These are phyloP conservation scores for Condylostylus longicornis DNA, from an alignment of 1,140 invertebrate genomes.

Conservation along the genomic window DNA sequence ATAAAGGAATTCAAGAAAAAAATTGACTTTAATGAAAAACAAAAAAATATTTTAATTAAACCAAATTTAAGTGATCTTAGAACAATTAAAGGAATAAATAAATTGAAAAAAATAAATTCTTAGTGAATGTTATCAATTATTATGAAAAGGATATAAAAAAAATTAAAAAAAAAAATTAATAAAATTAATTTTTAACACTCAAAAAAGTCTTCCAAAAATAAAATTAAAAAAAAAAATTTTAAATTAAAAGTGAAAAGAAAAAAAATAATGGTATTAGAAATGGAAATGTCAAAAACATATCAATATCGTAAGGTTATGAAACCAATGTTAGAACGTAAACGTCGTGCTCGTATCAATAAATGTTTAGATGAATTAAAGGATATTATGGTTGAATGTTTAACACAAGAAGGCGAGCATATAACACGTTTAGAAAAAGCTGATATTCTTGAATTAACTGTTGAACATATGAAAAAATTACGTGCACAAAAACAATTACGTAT, in stretches of 20 bases:
- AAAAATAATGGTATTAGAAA: slow-evolving; percentile 25
- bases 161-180: no score
- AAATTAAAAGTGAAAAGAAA: neutral
- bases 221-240: no score
- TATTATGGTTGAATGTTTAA: slow-evolving; percentile 45
- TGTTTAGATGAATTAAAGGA: slow-evolving; percentile 76
- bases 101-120: no score
- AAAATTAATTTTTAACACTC: no score
- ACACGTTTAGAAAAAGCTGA: slow-evolving; percentile 84
- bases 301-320: slow-evolving; percentile 53
- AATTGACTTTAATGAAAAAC: no score
- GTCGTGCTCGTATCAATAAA: slow-evolving; percentile 76
- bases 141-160: no score
- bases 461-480: slow-evolving; percentile 61
- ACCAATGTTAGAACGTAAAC: slow-evolving; percentile 71
- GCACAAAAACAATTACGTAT: slow-evolving; percentile 41
- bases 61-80: neutral
- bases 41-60: no score
- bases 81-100: no score
- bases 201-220: no score
- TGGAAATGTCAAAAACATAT: slow-evolving; percentile 40
- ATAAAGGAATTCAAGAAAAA: no score
- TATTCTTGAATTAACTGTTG: slow-evolving; percentile 76
- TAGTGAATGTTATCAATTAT: no score
- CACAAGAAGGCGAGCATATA: slow-evolving; percentile 55